Evolutionary conservation across 2,113 vertebrate genomes (phyloP).

Genomic region (Plestiodon gilberti): DNA sequence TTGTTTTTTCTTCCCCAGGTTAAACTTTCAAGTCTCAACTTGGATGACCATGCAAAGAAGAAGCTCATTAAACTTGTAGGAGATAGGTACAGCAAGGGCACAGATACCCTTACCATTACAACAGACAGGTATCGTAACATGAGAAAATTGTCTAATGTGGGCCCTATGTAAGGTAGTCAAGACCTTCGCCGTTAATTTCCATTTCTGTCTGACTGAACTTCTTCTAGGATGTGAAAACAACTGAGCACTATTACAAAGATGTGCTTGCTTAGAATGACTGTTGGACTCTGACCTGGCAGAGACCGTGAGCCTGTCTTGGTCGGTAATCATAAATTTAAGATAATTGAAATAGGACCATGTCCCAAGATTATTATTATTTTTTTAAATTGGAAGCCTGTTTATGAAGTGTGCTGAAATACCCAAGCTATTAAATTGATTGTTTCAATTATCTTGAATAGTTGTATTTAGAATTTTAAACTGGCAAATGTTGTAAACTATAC

Average conservation of each 20-base stretch:
- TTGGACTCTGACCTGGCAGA: neutral
- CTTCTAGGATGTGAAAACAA: neutral
- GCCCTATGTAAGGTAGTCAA: neutral
- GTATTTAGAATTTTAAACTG: neutral
- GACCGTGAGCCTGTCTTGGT: neutral
- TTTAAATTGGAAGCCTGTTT: neutral
- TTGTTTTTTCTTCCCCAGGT: conserved; percentile 76
- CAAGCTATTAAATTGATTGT: neutral
- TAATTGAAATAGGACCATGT: neutral
- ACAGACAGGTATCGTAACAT: conserved; percentile 83
- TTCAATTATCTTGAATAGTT: neutral
- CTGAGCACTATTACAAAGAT: neutral
- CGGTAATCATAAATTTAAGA: neutral
- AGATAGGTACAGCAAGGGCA: conserved; percentile 83
- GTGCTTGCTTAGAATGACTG: neutral
- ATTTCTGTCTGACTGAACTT: neutral
- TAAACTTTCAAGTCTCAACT: conserved; percentile 89
- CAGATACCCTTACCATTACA: conserved; percentile 86
- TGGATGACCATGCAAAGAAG: conserved; percentile 92
- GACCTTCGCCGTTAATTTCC: neutral
- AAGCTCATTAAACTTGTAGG: conserved; percentile 91
- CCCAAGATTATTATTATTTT: too few relatives aligned
- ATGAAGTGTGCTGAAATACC: neutral
- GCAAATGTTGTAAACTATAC: neutral
- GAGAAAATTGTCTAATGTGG: neutral